Evolutionary conservation across 2,797 vertebrate species (phyloP), one percentile per base, ranked within the genome.

Genomic region (Lutjanus argentimaculatus): DNA sequence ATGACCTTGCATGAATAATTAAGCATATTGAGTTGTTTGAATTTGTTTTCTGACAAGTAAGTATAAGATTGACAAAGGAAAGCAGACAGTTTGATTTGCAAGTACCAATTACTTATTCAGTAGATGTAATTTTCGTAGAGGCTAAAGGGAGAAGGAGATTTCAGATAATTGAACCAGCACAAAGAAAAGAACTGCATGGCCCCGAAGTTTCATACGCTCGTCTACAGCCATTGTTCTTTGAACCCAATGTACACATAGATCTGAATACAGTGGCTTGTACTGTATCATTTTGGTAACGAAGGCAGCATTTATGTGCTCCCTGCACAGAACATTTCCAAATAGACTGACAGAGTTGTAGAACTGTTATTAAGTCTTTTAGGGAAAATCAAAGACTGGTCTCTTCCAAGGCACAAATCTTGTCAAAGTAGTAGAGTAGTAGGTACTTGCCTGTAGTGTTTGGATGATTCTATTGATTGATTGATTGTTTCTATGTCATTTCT

Each of bases 71-170:
- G 83, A 85, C 52, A 68, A 76, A 82, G 22, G 62, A 76, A 55
- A 76, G 79, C 72, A 66, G 78, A 68, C 69, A 49, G 52, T 76
- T 82, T 85, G 64, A 88, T 87, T 86, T 73, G 68, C 40, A 68
- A 59, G 43, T 25, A 58, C 30, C 12, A 58, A 86, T 93, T 59
- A 90, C 40, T 90, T 88, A 89, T 92, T 92, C 75, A 84, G 53
- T 9, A 65, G 82, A 67, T 78, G 62, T 70, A 45, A 81, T 90
- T 91, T 84, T 87, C 61, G 74, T 43, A 1, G 21, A 72, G 53
- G 68, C 10, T 1, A 51, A 46, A 3, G 21, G 1, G 57, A 46
- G 67, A 71, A 53, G 46, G 63, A 68, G 10, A 45, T 82, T 85
- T 83, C 72, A 65, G 52, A 85, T 83, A 73, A 86, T 59, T 64